Evolutionary conservation across 2,113 vertebrate species (phyloP), one percentile per base, ranked within the genome.

Genomic region (Panurus biarmicus): DNA sequence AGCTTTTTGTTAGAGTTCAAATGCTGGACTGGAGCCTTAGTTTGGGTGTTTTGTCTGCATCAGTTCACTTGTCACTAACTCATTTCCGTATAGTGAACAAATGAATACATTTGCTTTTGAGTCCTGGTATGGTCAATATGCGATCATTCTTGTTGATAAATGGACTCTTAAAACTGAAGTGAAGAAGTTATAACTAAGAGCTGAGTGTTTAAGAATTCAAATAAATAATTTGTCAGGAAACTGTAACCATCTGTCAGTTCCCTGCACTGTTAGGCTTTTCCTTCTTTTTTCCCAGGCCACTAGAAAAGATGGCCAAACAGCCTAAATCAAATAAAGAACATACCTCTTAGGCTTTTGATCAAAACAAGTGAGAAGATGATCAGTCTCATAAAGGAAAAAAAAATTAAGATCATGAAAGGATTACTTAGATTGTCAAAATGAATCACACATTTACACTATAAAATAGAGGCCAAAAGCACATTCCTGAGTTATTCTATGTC

Each of bases 201-300:
- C 54, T 76, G n/a, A 85, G 70, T 93, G 80, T 96, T 96, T 89
- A 86, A 95, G 91, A 96, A 91, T 54, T 87, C 87, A 78, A 96
- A 90, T 87, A 96, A 92, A 96, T 89, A 92, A 76, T 89, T 93
- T 85, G 84, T 93, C 89, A 87, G 69, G 95, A 95, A 96, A 93
- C 78, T 81, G 71, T 92, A 89, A 75, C 91, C 94, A 92, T 89
- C 95, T 95, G 90, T 95, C 89, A 94, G 79, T 83, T 83, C 48
- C 45, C 81, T 42, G 15, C 54, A 88, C 22, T 67, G 69, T 71
- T 87, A 64, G 80, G 56, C 1, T 81, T 95, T 95, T 74, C 31
- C 16, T 77, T 56, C 31, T 48, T 80, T 77, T 66, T 67, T 36
- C 82, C 47, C 64, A 69, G 82, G 40, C 57, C 42, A 50, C 24